These are phyloP conservation scores for Camponotus vicinus DNA, from an alignment of 1,140 invertebrate genomes.

Conservation along the genomic window DNA sequence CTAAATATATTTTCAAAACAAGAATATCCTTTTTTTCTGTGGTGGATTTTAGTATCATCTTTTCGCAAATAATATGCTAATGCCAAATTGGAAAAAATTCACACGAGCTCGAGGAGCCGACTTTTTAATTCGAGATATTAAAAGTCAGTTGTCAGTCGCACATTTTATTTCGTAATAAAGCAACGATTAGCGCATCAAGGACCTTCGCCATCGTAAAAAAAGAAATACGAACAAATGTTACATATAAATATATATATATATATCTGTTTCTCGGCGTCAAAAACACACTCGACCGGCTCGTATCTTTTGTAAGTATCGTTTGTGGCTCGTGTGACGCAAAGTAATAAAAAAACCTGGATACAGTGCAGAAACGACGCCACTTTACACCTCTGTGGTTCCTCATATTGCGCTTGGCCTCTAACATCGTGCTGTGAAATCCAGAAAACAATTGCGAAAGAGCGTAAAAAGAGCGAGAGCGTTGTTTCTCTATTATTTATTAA, in stretches of 20 bases:
- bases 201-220: background rate
- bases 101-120: background rate
- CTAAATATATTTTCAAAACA: no score
- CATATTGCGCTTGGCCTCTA: background rate
- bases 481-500: background rate
- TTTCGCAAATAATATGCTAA: background rate
- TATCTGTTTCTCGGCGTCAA: background rate
- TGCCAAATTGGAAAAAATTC: background rate
- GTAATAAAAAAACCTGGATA: slow-evolving; percentile 22
- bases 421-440: background rate
- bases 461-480: background rate
- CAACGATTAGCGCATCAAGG: background rate
- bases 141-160: background rate
- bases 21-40: background rate
- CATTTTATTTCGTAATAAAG: slow-evolving; percentile 6
- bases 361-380: background rate
- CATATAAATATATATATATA: background rate
- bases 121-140: background rate
- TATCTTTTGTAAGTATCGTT: slow-evolving; percentile 39
- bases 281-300: background rate
- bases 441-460: background rate
- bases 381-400: background rate
- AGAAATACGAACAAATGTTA: background rate
- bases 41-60: background rate
- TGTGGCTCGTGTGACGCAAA: slow-evolving; percentile 7